A percentile compares a stretch with the other conserved stretches of the same genome.
Conservation (phyloP, 1,140 invertebrate genomes). For the Venustaconcha ellipsiformis region DNA sequence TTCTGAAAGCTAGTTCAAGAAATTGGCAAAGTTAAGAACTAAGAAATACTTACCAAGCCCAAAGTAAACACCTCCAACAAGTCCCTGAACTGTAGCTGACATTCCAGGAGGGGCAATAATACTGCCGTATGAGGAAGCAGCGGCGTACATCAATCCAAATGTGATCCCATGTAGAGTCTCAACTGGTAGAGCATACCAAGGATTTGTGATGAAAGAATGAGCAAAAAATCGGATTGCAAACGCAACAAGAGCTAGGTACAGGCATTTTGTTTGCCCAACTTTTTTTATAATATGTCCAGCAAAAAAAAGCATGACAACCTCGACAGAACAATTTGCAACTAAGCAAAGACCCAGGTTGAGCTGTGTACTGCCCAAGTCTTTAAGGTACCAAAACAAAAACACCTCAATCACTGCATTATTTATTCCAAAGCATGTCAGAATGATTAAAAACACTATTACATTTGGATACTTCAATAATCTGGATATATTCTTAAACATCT, state of each 20-base stretch:
- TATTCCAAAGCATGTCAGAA: conserved; percentile 85
- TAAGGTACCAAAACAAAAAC: conserved; percentile 88
- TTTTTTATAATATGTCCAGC: conserved; percentile 84
- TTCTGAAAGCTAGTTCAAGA: background rate
- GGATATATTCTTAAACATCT: conserved; percentile 44
- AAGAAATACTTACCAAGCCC: conserved; percentile 50
- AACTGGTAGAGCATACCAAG: conserved; percentile 80
- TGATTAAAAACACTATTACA: conserved; percentile 73
- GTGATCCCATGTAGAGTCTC: conserved; percentile 90
- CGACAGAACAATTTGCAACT: conserved; percentile 84
- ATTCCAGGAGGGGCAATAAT: conserved; percentile 86
- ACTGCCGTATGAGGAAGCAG: conserved; percentile 90
- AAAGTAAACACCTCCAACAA: conserved; percentile 80
- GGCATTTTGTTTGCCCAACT: conserved; percentile 84
- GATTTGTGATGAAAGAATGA: conserved; percentile 84
- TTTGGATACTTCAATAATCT: conserved; percentile 32
- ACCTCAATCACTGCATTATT: conserved; percentile 90
- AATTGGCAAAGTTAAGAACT: background rate
- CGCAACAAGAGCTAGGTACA: conserved; percentile 83
- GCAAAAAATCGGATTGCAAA: conserved; percentile 83
- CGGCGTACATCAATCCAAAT: conserved; percentile 89
- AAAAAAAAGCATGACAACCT: conserved; percentile 84
- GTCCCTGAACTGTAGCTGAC: conserved; percentile 86
- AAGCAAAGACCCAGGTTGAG: conserved; percentile 85
- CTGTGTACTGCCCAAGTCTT: conserved; percentile 78